Evolutionary conservation across 2,888 invertebrate species (phyloP), one percentile per base, ranked within the genome.

Genomic region (Lissonota sp.): DNA sequence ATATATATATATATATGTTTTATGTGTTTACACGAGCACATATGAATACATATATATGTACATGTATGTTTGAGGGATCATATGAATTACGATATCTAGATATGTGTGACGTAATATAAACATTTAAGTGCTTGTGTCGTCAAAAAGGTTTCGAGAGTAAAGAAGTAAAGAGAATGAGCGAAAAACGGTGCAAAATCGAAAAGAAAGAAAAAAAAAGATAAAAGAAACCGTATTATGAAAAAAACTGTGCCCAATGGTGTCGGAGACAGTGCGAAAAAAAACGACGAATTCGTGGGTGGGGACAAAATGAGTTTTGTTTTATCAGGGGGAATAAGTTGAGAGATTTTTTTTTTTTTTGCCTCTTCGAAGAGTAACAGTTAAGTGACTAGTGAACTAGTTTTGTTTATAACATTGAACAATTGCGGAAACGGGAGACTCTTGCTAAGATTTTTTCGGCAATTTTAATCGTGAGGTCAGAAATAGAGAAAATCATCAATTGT

Each of bases 41-140:
- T 26, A 26, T 26, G 26, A 26, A 64, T 62, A 78, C 51, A 75
- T 76, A 26, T 69, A 51, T 66, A 51, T 72, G 58, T 72, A 62
- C 58, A 60, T 72, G 49, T 62, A 72, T 55, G 70, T 71, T 73
- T 53, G 67, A 69, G 26, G 63, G 14, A 70, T 39, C 76, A 73
- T 26, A 26, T 3, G 26, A 26, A 26, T 3, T 26, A 3, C 26
- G 77, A 49, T 81, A 67, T 75, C 57, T 75, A 79, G 63, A 78
- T 79, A 77, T 74, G 78, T 84, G 85, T 86, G 84, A 84, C 84
- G 87, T 84, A 84, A 85, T 82, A 82, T 86, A 85, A 84, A 77
- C 84, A 84, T 84, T 26, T 87, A 88, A 89, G 88, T 89, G 89
- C 85, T 88, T 87, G 88, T 89, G 89, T 87, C 83, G 84, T 86